Conservation (phyloP, 92 coral and sea anemone genomes). For the Heteractis magnifica region DNA sequence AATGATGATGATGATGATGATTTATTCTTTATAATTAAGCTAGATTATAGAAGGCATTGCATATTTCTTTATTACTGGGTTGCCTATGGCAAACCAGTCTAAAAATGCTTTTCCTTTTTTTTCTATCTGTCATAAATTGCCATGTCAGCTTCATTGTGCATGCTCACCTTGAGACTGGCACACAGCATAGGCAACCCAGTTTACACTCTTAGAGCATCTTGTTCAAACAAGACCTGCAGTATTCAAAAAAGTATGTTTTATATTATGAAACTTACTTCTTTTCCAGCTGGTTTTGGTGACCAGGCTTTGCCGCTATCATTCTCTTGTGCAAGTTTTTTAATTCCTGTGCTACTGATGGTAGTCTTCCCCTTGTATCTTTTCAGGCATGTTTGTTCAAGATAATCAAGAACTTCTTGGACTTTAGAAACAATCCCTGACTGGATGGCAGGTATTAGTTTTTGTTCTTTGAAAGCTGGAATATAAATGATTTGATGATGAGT, state of each 20-base stretch:
- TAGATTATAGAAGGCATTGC: too few relatives aligned
- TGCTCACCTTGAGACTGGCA: too few relatives aligned
- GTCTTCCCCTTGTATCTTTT: conserved; percentile 46
- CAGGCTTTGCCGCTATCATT: conserved; percentile 4
- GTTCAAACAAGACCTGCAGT: not conserved
- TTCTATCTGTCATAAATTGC: too few relatives aligned
- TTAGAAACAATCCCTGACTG: conserved; percentile 74
- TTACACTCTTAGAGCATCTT: too few relatives aligned
- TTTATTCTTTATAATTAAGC: too few relatives aligned
- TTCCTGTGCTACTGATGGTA: conserved; percentile 36
- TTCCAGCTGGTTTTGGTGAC: not conserved
- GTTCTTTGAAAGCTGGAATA: conserved; percentile 65
- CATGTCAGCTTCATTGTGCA: too few relatives aligned
- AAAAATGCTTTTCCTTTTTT: too few relatives aligned
- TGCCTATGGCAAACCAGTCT: too few relatives aligned
- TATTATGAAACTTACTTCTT: conserved; percentile 7
- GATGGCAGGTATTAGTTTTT: conserved; percentile 65
- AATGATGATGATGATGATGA: too few relatives aligned
- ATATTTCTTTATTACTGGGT: too few relatives aligned
- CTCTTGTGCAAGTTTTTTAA: conserved; percentile 41
- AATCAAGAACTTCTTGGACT: conserved; percentile 50
- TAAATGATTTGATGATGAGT: not conserved
- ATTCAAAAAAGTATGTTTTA: not conserved
- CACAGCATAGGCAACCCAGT: too few relatives aligned
- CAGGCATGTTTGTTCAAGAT: conserved; percentile 46